These are phyloP conservation scores for Coreoperca whiteheadi DNA, from an alignment of 2,113 vertebrate genomes.

Conservation along the genomic window DNA sequence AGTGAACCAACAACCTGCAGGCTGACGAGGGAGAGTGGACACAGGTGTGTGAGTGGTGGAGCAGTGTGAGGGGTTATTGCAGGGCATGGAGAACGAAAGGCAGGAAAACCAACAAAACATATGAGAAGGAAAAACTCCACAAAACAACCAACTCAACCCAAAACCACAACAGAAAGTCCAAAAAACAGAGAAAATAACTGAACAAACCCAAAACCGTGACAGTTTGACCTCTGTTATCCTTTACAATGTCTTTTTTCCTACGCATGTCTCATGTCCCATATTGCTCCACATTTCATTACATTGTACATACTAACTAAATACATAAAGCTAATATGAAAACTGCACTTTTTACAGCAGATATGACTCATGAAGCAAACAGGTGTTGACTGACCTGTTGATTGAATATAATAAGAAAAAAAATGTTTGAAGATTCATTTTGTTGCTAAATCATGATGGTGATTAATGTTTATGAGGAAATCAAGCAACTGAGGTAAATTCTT, in stretches of 20 bases:
- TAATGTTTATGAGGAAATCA: not conserved
- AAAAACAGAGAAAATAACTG: no score
- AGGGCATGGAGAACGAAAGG: no score
- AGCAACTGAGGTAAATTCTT: not conserved
- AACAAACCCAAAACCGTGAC: no score
- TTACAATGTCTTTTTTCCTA: not conserved
- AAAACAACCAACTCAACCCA: no score
- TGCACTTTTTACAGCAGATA: not conserved
- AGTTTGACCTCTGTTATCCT: not conserved
- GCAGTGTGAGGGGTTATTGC: no score
- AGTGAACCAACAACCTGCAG: no score
- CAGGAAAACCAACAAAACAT: no score
- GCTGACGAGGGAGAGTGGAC: no score
- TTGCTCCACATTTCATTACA: not conserved
- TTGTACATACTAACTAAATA: not conserved
- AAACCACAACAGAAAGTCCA: no score
- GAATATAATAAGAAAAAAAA: not conserved
- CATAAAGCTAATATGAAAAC: not conserved
- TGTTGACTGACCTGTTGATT: not conserved
- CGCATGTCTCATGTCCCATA: not conserved
- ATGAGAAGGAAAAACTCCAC: no score
- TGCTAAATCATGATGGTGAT: not conserved
- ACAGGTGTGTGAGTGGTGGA: no score
- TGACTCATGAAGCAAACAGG: not conserved
- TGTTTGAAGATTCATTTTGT: not conserved